phyloP scores from a whole-genome alignment of 2,797 vertebrate genomes.

The Neolamprologus multifasciatus region DNA sequence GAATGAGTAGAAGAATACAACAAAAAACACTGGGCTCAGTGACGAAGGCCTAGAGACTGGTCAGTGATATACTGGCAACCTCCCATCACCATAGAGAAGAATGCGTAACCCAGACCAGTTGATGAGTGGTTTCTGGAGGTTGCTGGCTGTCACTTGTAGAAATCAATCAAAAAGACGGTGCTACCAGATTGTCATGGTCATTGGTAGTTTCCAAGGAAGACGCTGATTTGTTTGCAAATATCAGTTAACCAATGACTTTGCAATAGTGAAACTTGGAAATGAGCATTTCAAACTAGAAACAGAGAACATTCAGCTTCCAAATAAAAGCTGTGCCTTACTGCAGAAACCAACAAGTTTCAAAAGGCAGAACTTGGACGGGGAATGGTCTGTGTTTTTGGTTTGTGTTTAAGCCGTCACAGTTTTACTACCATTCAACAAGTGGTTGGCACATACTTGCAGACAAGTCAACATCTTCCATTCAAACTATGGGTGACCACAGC shows the following conservation, averaged over 20 bases:
- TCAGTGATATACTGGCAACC: neutral
- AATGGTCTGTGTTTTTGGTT: neutral
- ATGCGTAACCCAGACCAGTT: neutral
- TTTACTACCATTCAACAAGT: neutral
- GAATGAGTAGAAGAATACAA: neutral
- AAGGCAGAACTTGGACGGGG: rapidly evolving
- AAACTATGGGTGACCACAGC: neutral
- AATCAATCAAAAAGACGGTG: neutral
- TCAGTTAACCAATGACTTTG: neutral
- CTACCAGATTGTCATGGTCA: neutral
- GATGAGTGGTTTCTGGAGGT: neutral
- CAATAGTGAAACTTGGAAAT: neutral
- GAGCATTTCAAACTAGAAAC: neutral
- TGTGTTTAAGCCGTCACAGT: neutral
- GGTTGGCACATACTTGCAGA: neutral
- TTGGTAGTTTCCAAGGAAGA: neutral
- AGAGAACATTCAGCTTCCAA: neutral
- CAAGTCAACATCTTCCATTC: neutral
- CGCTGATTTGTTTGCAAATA: neutral
- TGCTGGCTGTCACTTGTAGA: neutral
- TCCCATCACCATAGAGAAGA: neutral
- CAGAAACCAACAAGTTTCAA: neutral
- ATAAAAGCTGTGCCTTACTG: neutral
- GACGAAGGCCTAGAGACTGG: neutral
- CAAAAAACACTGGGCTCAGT: neutral